These are phyloP conservation scores for Gobionotothen gibberifrons DNA, from an alignment of 2,797 vertebrate species.

Conservation along the genomic window DNA sequence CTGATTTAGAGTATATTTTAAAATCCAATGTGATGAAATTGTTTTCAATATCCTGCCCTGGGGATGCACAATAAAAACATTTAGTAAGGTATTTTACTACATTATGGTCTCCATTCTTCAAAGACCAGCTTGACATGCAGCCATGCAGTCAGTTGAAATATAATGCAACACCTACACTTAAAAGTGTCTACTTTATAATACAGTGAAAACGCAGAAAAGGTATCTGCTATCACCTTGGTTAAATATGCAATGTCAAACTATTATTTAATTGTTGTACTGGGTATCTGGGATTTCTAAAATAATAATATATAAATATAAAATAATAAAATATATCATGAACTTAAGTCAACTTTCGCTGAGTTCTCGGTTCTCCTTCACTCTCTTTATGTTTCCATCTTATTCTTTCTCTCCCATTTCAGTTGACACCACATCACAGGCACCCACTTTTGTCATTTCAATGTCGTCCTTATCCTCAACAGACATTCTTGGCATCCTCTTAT, in stretches of 20 bases:
- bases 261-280: neutral
- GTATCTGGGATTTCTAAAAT: neutral
- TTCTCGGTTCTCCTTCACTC: slow-evolving; percentile 24
- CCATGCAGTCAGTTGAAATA: slow-evolving; percentile 38
- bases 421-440: slow-evolving; percentile 46
- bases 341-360: slow-evolving; percentile 21
- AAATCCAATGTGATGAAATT: slow-evolving; percentile 68
- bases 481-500: slow-evolving; percentile 29
- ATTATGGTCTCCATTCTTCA: slow-evolving; percentile 42
- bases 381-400: slow-evolving; percentile 15
- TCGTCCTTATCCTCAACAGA: slow-evolving; percentile 49
- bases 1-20: slow-evolving; percentile 54
- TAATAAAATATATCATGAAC: slow-evolving; percentile 18
- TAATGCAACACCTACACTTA: slow-evolving; percentile 32
- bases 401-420: slow-evolving; percentile 26
- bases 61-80: slow-evolving; percentile 50
- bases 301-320: slow-evolving; percentile 2
- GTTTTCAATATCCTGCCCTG: slow-evolving; percentile 61
- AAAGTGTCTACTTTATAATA: slow-evolving; percentile 35
- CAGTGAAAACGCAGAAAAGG: slow-evolving; percentile 20
- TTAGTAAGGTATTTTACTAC: slow-evolving; percentile 51
- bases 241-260: slow-evolving; percentile 10
- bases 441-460: slow-evolving; percentile 47
- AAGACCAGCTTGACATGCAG: slow-evolving; percentile 46
- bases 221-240: slow-evolving; percentile 8